phyloP scores from a whole-genome alignment of 2,797 vertebrate species.

The Rhinichthys osculus region DNA sequence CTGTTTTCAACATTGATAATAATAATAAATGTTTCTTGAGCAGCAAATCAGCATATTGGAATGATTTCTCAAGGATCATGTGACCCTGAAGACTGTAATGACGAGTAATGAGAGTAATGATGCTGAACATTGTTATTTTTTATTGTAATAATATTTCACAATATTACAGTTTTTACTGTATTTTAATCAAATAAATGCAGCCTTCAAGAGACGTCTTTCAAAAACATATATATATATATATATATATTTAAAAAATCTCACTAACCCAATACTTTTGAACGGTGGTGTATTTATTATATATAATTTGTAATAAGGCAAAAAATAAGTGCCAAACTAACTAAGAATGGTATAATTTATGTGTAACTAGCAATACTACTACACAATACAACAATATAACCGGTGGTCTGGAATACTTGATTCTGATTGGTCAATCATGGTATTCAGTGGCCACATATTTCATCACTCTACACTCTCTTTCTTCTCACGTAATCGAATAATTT shows the following conservation, averaged over 20 bases:
- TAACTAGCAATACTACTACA: not conserved
- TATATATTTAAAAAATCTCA: not conserved
- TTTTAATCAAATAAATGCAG: not conserved
- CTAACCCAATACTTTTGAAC: not conserved
- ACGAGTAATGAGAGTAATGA: not conserved
- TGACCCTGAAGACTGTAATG: no score
- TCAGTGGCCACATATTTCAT: not conserved
- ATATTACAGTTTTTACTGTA: not conserved
- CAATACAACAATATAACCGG: not conserved
- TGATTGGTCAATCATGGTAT: not conserved
- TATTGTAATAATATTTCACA: not conserved
- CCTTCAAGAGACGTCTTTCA: not conserved
- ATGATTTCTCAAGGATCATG: not conserved
- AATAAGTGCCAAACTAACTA: no score
- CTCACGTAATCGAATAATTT: not conserved
- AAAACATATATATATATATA: not conserved
- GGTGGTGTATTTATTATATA: not conserved
- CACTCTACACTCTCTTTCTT: not conserved
- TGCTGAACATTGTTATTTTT: not conserved
- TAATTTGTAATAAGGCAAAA: no score
- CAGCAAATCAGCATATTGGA: not conserved
- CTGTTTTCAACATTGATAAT: not conserved
- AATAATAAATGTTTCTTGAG: no score
- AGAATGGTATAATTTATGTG: not conserved
- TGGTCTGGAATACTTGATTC: not conserved